Evolutionary conservation across 2,888 invertebrate species (phyloP), one percentile per base, ranked within the genome.

Genomic region (Patella caerulea): DNA sequence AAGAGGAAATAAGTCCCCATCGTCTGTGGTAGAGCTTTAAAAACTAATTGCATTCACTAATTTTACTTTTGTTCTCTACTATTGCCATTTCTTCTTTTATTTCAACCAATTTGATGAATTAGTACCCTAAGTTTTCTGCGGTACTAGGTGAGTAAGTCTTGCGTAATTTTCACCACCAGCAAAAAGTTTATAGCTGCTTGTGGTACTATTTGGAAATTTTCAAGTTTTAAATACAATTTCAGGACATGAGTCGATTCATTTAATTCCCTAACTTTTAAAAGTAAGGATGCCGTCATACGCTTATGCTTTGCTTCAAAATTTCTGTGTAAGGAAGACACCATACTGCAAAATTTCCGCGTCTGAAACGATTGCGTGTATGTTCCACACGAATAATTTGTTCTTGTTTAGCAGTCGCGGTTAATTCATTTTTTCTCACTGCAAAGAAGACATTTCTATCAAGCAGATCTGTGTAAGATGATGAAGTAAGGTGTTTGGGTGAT

Each of bases 1-100:
- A 65, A 65, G 17, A n/a, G 65, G 14, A 3, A n/a, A 65, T 65
- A 65, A 59, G 59, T 5, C 65, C n/a, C 19, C 65, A 19, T n/a
- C 65, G n/a, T 65, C 65, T 65, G 12, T 65, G 5, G 24, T 65
- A 65, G 1, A 65, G 19, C 19, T 65, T 65, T 24, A 65, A 2
- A 65, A 65, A 65, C 12, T 65, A 59, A n/a, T 59, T 59, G n/a
- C 59, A 59, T 59, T 59, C 59, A 59, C 59, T 59, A 59, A 59
- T 59, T 19, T 59, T 59, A 59, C 5, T 59, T 15, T 59, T 59
- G 19, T 59, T 19, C 19, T 59, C n/a, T n/a, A 59, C 59, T n/a
- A 59, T 59, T n/a, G 59, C 59, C 59, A 59, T 59, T 59, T 59
- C 59, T 19, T 59, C 59, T 59, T 59, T 59, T 59, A 59, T 59